A percentile compares a stretch with the other conserved stretches of the same genome.
phyloP scores from a whole-genome alignment of 92 coral and sea anemone genomes.

The Ricordea florida region DNA sequence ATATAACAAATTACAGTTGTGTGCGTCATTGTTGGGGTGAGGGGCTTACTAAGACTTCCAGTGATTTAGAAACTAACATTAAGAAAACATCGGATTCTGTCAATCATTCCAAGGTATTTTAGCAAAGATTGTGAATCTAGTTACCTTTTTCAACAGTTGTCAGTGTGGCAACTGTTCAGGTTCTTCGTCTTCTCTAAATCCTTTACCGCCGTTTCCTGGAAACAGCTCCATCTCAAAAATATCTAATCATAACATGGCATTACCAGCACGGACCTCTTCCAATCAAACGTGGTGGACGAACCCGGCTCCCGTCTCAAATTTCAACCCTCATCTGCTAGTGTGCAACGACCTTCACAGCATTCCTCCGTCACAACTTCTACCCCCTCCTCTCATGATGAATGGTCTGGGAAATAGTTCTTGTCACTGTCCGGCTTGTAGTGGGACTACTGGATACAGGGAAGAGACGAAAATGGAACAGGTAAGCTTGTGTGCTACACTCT shows the following conservation, averaged over 20 bases:
- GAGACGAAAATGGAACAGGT: constrained; percentile 29
- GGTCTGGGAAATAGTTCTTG: constrained; percentile 50
- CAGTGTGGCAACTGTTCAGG: constrained; percentile 52
- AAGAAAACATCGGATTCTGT: too few relatives aligned
- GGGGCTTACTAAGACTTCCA: too few relatives aligned
- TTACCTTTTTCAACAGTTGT: constrained; percentile 10
- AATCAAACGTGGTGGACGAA: constrained; percentile 10
- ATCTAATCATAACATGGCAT: neutral
- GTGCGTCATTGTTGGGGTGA: too few relatives aligned
- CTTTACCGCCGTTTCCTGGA: constrained; percentile 20
- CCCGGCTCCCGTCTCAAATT: constrained; percentile 33
- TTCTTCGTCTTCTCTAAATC: constrained; percentile 19
- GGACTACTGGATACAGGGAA: constrained; percentile 25
- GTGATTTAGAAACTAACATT: too few relatives aligned
- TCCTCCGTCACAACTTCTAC: constrained; percentile 61
- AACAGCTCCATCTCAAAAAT: neutral
- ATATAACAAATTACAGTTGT: too few relatives aligned
- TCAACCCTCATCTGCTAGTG: constrained; percentile 39
- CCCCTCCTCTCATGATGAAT: constrained; percentile 74
- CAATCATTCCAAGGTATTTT: too few relatives aligned
- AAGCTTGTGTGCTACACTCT: too few relatives aligned
- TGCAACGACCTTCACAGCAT: constrained; percentile 58
- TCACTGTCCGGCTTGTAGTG: constrained; percentile 41
- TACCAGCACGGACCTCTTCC: neutral
- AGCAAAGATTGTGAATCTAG: too few relatives aligned